Evolutionary conservation across 2,888 invertebrate species (phyloP), one percentile per base, ranked within the genome.

Genomic region (Microctonus aethiopoides): DNA sequence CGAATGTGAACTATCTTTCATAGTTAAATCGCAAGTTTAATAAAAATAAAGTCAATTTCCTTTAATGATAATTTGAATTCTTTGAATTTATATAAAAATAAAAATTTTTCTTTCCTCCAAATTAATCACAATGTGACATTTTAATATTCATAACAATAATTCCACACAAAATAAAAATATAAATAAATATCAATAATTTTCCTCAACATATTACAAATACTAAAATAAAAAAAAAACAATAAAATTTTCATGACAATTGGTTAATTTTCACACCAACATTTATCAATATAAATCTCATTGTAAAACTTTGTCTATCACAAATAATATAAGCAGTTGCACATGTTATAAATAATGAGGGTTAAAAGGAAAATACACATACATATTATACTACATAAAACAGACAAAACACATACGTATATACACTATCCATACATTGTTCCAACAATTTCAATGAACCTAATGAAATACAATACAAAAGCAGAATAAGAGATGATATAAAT

Each of bases 361-460:
- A 46, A 46, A 7, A 1, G 46, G 10, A 46, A 20, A 16, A 1
- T 16, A 46, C 46, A 29, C 20, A 39, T 41, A 56, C 16, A 54
- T 39, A 54, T 52, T 32, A 41, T 62, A n/a, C n/a, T n/a, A n/a
- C n/a, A n/a, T n/a, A n/a, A n/a, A n/a, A n/a, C n/a, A n/a, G n/a
- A n/a, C n/a, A 39, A 60, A 39, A 60, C 36, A 63, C 56, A 56
- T 56, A 29, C 13, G 39, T 41, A 56, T 24, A 39, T 39, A 54
- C 32, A 61, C 39, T 32, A 46, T 62, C 59, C 16, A 26, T 24
- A 64, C 51, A 46, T 68, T 61, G 39, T 52, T 20, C 9, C 34
- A 22, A 3, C 9, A 7, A 46, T 46, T 46, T 46, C 46, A n/a
- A 46, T 46, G 46, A 46, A n/a, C 46, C 16, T 46, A 7, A 46